Conservation (phyloP, 2,797 vertebrate genomes). For the Tenualosa ilisha region DNA sequence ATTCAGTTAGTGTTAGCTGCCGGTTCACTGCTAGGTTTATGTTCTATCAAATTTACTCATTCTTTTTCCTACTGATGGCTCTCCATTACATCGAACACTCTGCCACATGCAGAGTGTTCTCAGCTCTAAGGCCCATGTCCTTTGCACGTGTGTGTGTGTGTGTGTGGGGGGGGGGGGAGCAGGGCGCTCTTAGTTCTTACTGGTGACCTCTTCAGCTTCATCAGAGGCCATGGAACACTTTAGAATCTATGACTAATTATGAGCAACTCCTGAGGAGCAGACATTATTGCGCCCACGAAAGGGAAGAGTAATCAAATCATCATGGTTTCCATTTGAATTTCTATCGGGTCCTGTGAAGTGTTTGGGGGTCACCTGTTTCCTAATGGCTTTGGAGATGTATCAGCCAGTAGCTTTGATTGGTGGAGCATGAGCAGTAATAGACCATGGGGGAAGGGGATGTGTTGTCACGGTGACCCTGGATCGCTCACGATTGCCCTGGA, state of each 20-base stretch:
- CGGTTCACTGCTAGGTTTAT: too few species aligned
- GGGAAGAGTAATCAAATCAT: not conserved
- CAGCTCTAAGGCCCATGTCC: too few species aligned
- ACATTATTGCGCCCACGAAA: not conserved
- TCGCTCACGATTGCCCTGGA: slow-evolving; percentile 42
- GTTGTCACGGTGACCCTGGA: slow-evolving; percentile 35
- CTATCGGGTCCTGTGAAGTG: slow-evolving; percentile 6
- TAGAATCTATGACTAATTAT: not conserved
- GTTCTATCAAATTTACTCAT: too few species aligned
- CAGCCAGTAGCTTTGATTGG: slow-evolving; percentile 28
- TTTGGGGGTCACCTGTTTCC: not conserved
- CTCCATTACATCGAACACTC: too few species aligned
- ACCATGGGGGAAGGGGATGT: not conserved
- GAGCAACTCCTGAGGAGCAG: not conserved
- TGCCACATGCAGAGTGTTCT: too few species aligned
- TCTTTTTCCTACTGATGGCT: too few species aligned
- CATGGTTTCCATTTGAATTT: not conserved
- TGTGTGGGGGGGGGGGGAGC: too few species aligned
- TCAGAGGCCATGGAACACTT: not conserved
- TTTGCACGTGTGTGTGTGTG: too few species aligned
- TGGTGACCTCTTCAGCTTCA: not conserved
- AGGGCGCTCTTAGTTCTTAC: not conserved
- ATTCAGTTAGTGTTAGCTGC: too few species aligned
- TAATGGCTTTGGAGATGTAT: not conserved
- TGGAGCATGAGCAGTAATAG: slow-evolving; percentile 19